Base-by-base conservation (phyloP, 30 jellyfish, hydroid and myxozoan genomes). In the Nemopilema nomurai region DNA sequence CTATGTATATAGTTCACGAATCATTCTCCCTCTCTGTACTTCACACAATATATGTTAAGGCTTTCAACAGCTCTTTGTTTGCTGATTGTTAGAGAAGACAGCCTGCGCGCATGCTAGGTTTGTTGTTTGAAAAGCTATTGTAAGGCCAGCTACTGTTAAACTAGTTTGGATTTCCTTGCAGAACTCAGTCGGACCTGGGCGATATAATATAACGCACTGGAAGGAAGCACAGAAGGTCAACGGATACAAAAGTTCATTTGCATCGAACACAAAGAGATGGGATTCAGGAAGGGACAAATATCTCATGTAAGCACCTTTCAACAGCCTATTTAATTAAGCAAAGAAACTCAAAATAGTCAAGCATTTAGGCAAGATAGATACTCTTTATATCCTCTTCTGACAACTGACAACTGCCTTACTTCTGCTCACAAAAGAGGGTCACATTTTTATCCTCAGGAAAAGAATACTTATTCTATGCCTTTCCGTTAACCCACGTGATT, bases 181-280 rank as follows among this genome's bases (percentile, higher is more conserved):
- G 99, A 89, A 83, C 72, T 83, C 99, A 7, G 99, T 95, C 69
- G 99, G 99, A 17, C 98, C 99, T 32, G 99, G 99, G 28, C 94
- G 99, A 24, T 95, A 95, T 71, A 76, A 89, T 79, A 84, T 77
- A 8, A 78, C 85, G 4, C 90, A 82, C 57, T 72, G 89, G 91
- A 72, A 83, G 4, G 84, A 71, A 50, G 26, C 77, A 27, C 76
- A 76, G 33, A 70, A 86, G 27, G 89, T 67, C 62, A 84, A 82
- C 32, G 90, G 96, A 30, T 74, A 83, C 63, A 80, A 28, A 66
- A 95, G 99, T 90, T 90, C 97, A 26, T 90, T 95, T 69, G 50
- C 63, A 19, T 95, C 99, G 20, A 86, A 90, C 29, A 95, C 99
- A 20, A 95, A 95, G 84, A 28, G 98, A 69, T 95, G 98, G 99